Conservation (phyloP, 53 echinoderm and acorn worm genomes). For the Temnopleurus reevesii region DNA sequence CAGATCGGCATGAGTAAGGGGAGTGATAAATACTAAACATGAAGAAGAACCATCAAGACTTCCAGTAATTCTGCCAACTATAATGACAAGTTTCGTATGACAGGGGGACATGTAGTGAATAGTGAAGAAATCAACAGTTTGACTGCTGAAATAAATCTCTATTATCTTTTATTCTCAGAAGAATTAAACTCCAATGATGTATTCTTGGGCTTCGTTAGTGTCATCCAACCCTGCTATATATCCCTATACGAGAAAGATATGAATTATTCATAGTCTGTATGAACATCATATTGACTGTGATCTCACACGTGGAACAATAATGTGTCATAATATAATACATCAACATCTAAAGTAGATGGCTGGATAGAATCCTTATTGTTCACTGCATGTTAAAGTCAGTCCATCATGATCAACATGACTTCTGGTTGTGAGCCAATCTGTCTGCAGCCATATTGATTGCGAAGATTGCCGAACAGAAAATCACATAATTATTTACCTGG, state of each 20-base stretch:
- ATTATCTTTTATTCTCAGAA: no score
- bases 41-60: not conserved
- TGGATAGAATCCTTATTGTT: no score
- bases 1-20: not conserved
- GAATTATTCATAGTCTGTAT: not conserved
- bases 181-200: no score
- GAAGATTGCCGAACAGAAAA: no score
- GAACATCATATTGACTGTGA: not conserved
- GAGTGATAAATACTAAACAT: not conserved
- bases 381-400: not conserved
- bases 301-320: not conserved
- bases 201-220: no score
- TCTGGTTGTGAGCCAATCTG: not conserved
- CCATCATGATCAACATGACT: not conserved
- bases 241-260: no score
- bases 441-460: no score
- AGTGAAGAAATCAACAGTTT: not conserved
- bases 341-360: not conserved
- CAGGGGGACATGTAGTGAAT: not conserved
- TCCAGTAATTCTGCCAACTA: not conserved
- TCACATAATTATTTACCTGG: no score
- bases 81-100: not conserved
- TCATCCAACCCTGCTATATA: no score
- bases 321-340: not conserved
- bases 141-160: no score